Evolutionary conservation across 1,140 invertebrate species (phyloP), one percentile per base, ranked within the genome.

Genomic region (Carcinoscorpius rotundicauda): DNA sequence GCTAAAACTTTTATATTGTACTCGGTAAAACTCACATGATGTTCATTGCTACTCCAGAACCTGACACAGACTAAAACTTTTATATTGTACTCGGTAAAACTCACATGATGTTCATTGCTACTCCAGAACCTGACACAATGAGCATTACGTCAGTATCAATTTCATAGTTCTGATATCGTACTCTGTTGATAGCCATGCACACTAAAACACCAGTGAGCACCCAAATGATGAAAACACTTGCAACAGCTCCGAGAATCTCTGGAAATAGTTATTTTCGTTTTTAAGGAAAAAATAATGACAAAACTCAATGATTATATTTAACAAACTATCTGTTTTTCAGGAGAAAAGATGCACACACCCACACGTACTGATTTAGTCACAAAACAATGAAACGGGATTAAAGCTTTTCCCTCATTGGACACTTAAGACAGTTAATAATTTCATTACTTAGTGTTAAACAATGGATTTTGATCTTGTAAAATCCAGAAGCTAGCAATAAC

Each of bases 141-240:
- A 84, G 71, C 84, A 85, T 85, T 60, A 79, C 75, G 48, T 74
- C 72, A 11, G 75, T 71, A 29, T 77, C 70, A 6, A 77, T 73
- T 57, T 75, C 73, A 66, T 74, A 77, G 52, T 77, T 69, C 63
- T 69, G 64, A 60, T 66, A 49, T 29, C 53, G 6, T 3, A 69
- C 57, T 6, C 83, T 71, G 62, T 76, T 67, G 4, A 83, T 75
- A 9, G 82, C 83, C 51, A 82, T 72, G 70, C 82, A 84, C 4
- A 83, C 78, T 29, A 85, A 72, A 49, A 84, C 74, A 51, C 80
- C 83, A 5, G 83, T 85, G 3, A 85, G 73, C 48, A 84, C 76
- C 84, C 84, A 85, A 64, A 85, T 80, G 52, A 84, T 71, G 51
- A 84, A 72, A 4, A 85, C 81, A 48, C 81, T 82, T 51, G 81